Conservation (phyloP, 64 coral and sea anemone species). For the Stichodactyla helianthus region DNA sequence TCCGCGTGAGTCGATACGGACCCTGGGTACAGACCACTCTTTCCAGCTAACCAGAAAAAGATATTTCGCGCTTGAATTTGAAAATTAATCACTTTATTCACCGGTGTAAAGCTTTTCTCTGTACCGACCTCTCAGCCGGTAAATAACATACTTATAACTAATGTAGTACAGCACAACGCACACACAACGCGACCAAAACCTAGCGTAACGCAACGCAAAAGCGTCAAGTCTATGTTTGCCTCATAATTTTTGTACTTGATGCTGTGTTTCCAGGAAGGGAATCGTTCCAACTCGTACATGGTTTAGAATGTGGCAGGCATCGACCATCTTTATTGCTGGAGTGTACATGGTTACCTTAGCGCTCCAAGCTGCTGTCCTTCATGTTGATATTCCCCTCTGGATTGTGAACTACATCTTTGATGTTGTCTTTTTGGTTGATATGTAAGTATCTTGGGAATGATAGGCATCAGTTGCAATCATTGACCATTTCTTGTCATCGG, state of each 20-base stretch:
- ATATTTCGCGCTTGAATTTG: too few relatives aligned
- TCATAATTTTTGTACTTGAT: background rate
- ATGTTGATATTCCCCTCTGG: slow-evolving; percentile 61
- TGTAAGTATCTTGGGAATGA: slow-evolving; percentile 52
- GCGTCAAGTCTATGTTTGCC: too few relatives aligned
- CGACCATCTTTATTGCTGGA: slow-evolving; percentile 49
- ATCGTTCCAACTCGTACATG: slow-evolving; percentile 42
- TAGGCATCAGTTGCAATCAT: background rate
- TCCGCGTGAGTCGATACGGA: too few relatives aligned
- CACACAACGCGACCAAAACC: too few relatives aligned
- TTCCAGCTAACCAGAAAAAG: too few relatives aligned
- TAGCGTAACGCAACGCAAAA: too few relatives aligned
- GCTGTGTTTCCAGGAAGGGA: slow-evolving; percentile 42
- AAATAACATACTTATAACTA: too few relatives aligned
- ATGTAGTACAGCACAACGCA: too few relatives aligned
- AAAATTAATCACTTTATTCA: too few relatives aligned
- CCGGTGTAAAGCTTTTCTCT: too few relatives aligned
- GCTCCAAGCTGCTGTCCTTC: slow-evolving; percentile 70
- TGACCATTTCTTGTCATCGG: background rate
- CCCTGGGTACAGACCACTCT: too few relatives aligned
- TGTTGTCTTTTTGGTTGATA: slow-evolving; percentile 61
- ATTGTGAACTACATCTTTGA: slow-evolving; percentile 76
- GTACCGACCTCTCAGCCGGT: too few relatives aligned
- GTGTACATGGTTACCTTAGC: slow-evolving; percentile 52
- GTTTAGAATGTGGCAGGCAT: slow-evolving; percentile 64